Evolutionary conservation across 2,797 vertebrate species (phyloP), one percentile per base, ranked within the genome.

Genomic region (Phataginus tricuspis): DNA sequence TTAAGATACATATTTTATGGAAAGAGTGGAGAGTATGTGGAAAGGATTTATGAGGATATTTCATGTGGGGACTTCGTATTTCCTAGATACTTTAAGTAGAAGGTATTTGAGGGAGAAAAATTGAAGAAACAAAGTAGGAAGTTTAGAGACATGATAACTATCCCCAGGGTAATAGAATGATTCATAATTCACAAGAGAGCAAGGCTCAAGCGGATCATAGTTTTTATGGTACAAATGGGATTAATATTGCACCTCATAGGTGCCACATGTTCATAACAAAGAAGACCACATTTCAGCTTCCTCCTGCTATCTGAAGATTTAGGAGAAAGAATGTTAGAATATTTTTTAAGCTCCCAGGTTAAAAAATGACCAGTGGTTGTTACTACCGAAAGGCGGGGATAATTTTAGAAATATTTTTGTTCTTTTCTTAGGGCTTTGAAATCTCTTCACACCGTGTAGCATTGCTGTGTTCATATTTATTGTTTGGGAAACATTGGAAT

Each of bases 151-250:
- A 97, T 96, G 92, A 94, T 88, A 96, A 68, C 93, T 97, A 93
- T 98, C 98, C 97, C 96, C 79, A 23, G 96, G 97, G 98, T 94
- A 94, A 97, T 95, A 94, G 94, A 97, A 85, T 98, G 98, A 97
- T 97, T 98, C 97, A 97, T 98, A 98, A 98, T 97, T 98, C 98
- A 98, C 98, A 80, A 96, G 97, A 98, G 98, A 98, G 95, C 92
- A 96, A 97, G 94, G 94, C 98, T 98, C 97, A 97, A 98, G 97
- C 90, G 96, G 97, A 97, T 98, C 94, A 97, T 97, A 96, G 93
- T 97, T 98, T 98, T 98, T 98, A 98, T 98, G 85, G 96, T 90
- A 96, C 97, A 97, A 97, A 96, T 98, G 98, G 97, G 97, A 98
- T 98, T 98, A 98, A 98, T 98, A 98, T 55, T 0, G 0, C 94